Evolutionary conservation across 2,113 vertebrate species (phyloP), one percentile per base, ranked within the genome.

Genomic region (Mionectes macconnelli): DNA sequence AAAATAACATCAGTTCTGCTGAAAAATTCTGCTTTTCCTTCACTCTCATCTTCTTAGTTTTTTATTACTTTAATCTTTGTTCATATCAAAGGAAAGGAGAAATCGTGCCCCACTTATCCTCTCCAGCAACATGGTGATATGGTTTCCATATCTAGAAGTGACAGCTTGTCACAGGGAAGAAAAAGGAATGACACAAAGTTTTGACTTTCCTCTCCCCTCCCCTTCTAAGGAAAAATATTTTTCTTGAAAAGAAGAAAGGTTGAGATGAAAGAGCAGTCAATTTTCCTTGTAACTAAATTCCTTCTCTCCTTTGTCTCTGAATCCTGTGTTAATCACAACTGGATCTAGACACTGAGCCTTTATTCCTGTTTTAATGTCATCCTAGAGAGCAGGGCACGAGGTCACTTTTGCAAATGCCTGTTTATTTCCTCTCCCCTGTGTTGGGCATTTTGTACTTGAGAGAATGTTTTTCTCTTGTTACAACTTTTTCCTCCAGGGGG

Each of bases 1-100:
- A 78, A 93, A 90, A 89, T 70, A 78, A 44, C n/a, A 83, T 70
- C 2, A 8, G 23, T 55, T 80, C 49, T 82, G 44, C 50, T 84
- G 53, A 69, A 91, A 90, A 91, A 90, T 53, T 86, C 74, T 91
- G 35, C 72, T 86, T 93, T 94, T 80, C 55, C 44, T 96, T 77
- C 73, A 68, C 69, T 90, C 91, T 87, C 59, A 77, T 93, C 63
- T 60, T 94, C 77, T 81, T 90, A 86, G 90, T 53, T 90, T 89
- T 93, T 96, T 95, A 82, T 91, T 92, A 87, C 88, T 93, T 95
- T 96, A 93, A 90, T 92, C 88, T 96, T 89, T 70, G 78, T 66
- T 94, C 81, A 30, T 90, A 94, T 93, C 50, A 90, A 94, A 94
- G 85, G 64, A 90, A 83, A 82, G 87, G 63, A 84, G 57, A 84